phyloP scores from a whole-genome alignment of 2,113 vertebrate species.

The Acrocephalus kingi region DNA sequence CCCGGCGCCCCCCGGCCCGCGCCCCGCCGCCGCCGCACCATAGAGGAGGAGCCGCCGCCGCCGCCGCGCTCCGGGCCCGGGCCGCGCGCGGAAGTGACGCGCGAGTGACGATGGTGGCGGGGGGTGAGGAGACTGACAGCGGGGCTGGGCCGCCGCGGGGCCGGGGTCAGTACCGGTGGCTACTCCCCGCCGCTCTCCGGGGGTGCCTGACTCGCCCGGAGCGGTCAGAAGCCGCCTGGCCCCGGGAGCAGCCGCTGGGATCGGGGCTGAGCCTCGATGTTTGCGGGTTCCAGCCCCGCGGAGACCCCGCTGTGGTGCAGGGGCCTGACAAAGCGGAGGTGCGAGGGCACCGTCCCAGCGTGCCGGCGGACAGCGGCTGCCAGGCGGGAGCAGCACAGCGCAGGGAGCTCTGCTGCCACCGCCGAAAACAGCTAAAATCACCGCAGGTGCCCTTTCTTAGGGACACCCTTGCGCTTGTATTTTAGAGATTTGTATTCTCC shows the following conservation, averaged over 20 bases:
- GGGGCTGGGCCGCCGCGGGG: no score
- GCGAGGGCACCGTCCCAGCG: not conserved
- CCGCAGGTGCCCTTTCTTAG: not conserved
- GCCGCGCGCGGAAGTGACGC: not conserved
- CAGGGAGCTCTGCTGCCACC: not conserved
- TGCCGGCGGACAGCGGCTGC: not conserved
- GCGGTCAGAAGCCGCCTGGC: not conserved
- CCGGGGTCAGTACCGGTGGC: not conserved
- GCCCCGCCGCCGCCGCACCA: not conserved
- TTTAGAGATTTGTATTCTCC: not conserved
- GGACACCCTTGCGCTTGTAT: not conserved
- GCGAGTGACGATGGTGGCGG: not conserved
- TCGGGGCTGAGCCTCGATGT: not conserved
- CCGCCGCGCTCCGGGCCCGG: not conserved
- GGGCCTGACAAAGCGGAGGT: rapidly evolving
- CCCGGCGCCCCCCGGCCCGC: not conserved
- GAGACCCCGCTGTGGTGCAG: not conserved
- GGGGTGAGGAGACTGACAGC: rapidly evolving
- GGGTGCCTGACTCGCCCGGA: not conserved
- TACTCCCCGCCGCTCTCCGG: no score
- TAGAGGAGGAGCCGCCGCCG: not conserved
- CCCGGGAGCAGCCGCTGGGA: not conserved
- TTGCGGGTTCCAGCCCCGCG: not conserved
- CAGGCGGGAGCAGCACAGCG: not conserved
- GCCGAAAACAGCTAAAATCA: rapidly evolving